phyloP scores from a whole-genome alignment of 2,888 invertebrate genomes.

The Sphinx pinastri region DNA sequence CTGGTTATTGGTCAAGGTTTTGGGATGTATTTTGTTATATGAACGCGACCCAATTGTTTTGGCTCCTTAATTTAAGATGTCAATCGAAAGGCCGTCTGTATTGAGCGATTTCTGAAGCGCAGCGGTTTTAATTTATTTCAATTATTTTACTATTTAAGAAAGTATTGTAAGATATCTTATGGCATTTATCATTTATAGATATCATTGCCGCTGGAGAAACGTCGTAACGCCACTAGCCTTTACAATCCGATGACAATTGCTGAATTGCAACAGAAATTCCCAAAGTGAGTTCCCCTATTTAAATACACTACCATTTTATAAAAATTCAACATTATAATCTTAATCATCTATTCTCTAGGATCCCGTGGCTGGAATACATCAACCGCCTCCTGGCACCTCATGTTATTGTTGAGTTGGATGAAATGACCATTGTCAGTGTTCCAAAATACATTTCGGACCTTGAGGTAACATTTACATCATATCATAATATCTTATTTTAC shows the following conservation, averaged over 20 bases:
- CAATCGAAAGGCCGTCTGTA: conserved; percentile 42
- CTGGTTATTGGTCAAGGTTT: conserved; percentile 44
- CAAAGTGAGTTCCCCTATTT: conserved; percentile 68
- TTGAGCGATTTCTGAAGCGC: conserved; percentile 16
- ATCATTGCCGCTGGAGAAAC: conserved; percentile 93
- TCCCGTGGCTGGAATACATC: conserved; percentile 93
- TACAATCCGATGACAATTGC: conserved; percentile 95
- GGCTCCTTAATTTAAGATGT: conserved; percentile 38
- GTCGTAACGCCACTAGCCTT: conserved; percentile 94
- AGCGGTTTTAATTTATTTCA: conserved; percentile 13
- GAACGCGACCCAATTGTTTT: conserved; percentile 47
- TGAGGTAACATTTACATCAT: conserved; percentile 68
- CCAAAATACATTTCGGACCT: conserved; percentile 91
- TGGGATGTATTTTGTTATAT: conserved; percentile 36
- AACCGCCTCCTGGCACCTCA: conserved; percentile 89
- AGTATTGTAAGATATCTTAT: not conserved
- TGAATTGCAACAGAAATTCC: conserved; percentile 89
- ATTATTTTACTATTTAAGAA: conserved; percentile 2
- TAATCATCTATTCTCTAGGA: conserved; percentile 56
- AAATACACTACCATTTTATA: not conserved
- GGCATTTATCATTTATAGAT: conserved; percentile 81
- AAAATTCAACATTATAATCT: not conserved
- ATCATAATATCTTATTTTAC: not conserved
- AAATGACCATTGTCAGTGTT: conserved; percentile 93
- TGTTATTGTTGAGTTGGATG: conserved; percentile 85